A percentile compares a stretch with the other conserved stretches of the same genome.
Evolutionary conservation across 1,140 invertebrate genomes (phyloP).

Genomic region (Trichonephila clavata): DNA sequence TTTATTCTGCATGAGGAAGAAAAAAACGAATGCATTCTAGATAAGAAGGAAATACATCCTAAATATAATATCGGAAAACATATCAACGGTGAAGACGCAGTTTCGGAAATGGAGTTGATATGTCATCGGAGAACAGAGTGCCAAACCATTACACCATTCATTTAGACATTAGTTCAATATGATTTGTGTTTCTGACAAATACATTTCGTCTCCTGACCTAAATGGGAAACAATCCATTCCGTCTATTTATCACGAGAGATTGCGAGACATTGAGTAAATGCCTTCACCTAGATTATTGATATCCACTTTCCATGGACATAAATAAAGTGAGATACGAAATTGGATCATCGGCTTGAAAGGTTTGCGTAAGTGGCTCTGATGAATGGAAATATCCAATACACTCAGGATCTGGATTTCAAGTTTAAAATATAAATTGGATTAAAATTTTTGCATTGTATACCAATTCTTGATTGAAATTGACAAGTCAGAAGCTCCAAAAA

Average conservation of each 20-base stretch:
- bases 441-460: neutral
- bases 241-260: conserved; percentile 47
- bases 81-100: neutral
- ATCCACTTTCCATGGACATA: conserved; percentile 20
- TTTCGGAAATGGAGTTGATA: conserved; percentile 32
- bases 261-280: conserved; percentile 49
- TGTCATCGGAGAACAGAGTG: neutral
- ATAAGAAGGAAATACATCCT: neutral
- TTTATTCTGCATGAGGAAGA: neutral
- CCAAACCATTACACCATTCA: conserved; percentile 42
- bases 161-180: conserved; percentile 49
- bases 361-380: neutral
- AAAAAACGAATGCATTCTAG: neutral
- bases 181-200: conserved; percentile 55
- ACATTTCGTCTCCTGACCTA: conserved; percentile 56
- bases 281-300: conserved; percentile 46
- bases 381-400: neutral
- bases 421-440: neutral
- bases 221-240: conserved; percentile 55
- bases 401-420: neutral
- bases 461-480: neutral
- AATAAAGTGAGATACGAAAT: conserved; percentile 29
- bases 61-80: conserved; percentile 26
- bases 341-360: neutral
- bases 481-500: neutral